Evolutionary conservation across 2,888 invertebrate species (phyloP).

Genomic region (Tridacna crocea): DNA sequence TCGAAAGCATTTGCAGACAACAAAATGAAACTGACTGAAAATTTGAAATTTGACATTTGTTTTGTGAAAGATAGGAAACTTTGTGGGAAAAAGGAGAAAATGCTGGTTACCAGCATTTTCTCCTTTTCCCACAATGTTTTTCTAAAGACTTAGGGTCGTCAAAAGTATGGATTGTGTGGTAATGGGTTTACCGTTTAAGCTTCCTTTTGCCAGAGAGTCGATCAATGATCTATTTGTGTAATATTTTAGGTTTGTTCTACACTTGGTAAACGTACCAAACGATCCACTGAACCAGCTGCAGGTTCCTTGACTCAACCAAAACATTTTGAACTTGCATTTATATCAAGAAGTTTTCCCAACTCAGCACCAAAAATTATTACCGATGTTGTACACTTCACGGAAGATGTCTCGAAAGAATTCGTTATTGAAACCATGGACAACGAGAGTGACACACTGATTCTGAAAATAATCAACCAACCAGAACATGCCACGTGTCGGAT

Average conservation of each 20-base stretch:
- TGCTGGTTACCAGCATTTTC: no score
- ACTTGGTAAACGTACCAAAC: conserved; percentile 3
- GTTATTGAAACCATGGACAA: conserved; percentile 44
- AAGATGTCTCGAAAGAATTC: conserved; percentile 33
- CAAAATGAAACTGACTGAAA: no score
- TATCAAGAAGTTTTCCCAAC: conserved; percentile 43
- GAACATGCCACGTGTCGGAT: conserved; percentile 44
- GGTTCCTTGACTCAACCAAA: conserved; percentile 11
- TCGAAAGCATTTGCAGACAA: no score
- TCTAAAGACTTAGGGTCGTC: no score
- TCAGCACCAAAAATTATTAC: conserved; percentile 43
- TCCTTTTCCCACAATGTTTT: no score
- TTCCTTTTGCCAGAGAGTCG: no score
- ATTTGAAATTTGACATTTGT: no score
- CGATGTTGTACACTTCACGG: conserved; percentile 24
- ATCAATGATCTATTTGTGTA: no score
- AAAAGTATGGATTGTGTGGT: no score
- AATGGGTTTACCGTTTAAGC: no score
- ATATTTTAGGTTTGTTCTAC: conserved; percentile 4
- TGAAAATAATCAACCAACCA: conserved; percentile 45
- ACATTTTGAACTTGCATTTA: conserved; percentile 28
- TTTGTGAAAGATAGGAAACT: no score
- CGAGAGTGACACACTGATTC: conserved; percentile 60
- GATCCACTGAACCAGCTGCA: not conserved
- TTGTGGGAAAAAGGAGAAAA: no score